These are phyloP conservation scores for Speoplatyrhinus poulsoni DNA, from an alignment of 2,113 vertebrate genomes.

Conservation along the genomic window DNA sequence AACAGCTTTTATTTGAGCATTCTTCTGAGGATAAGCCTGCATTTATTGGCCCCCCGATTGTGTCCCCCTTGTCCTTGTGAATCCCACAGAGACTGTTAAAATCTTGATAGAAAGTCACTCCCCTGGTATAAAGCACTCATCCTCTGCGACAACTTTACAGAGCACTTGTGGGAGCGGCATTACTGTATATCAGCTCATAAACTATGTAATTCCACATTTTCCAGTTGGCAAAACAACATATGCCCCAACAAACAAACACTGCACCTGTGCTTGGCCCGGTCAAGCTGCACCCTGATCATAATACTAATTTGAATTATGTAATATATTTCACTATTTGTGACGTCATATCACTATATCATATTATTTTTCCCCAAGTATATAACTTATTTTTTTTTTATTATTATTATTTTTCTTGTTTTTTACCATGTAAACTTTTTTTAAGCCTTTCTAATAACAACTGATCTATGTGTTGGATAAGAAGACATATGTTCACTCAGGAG, in stretches of 20 bases:
- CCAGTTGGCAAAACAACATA: constrained; percentile 69
- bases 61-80: constrained; percentile 66
- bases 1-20: constrained; percentile 57
- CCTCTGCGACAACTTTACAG: constrained; percentile 69
- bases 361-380: too few relatives aligned
- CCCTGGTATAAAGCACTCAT: constrained; percentile 63
- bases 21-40: constrained; percentile 48
- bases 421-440: too few relatives aligned
- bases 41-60: constrained; percentile 45
- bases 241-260: constrained; percentile 63
- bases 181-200: constrained; percentile 55
- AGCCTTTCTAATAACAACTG: background rate
- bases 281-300: background rate
- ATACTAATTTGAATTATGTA: too few relatives aligned
- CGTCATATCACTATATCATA: too few relatives aligned
- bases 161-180: constrained; percentile 58
- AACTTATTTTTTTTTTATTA: too few relatives aligned
- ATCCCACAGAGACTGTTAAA: constrained; percentile 48
- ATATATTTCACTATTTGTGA: too few relatives aligned
- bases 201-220: constrained; percentile 70
- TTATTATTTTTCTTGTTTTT: too few relatives aligned
- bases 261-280: constrained; percentile 18
- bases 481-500: background rate
- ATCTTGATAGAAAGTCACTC: constrained; percentile 64
- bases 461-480: background rate